Base-by-base conservation (phyloP, 2,113 vertebrate species). In the Rana temporaria region DNA sequence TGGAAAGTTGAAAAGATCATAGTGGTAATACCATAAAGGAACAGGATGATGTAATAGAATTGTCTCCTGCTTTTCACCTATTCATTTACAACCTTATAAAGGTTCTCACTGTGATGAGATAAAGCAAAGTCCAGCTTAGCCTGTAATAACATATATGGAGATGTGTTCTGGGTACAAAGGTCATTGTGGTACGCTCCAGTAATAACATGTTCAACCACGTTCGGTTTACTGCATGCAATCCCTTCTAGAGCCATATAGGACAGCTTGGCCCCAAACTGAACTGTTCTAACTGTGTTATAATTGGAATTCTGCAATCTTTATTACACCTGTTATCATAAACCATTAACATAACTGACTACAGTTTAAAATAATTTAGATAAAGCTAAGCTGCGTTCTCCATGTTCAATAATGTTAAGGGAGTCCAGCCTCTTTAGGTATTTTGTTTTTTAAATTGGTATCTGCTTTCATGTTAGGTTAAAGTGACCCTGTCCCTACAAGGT, bases 1-100 rank as follows among this genome's bases (percentile, higher is more conserved):
- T 78, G 26, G 83, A 89, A 71, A 0, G 0, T 55, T 72, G 74
- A 71, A 87, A 83, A 83, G 82, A 87, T 68, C 55, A 42, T 26
- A 62, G 62, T 82, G 86, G 0, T 81, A 85, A 62, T 78, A 32
- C 84, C 69, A 62, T 22, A 74, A 73, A 88, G 42, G 85, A 85
- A 77, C n/a, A 52, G 84, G 85, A 71, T 88, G 53, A 91, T 78
- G 86, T 90, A 69, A 89, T 67, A 84, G 83, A 85, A 84, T 82
- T 83, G 78, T 78, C 42, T 64, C 63, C 84, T 0, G 0, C 38
- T 6, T 84, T 85, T 78, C 82, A 64, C 85, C 52, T 84, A 34
- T 78, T 80, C 32, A 65, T 22, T 69, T 15, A 42, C 62, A 78
- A 14, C 20, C 20, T 75, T 68, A 22, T 26, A 63, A 30, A 86